Conservation (phyloP, 2,888 invertebrate genomes). For the Pyrrhosoma nymphula region DNA sequence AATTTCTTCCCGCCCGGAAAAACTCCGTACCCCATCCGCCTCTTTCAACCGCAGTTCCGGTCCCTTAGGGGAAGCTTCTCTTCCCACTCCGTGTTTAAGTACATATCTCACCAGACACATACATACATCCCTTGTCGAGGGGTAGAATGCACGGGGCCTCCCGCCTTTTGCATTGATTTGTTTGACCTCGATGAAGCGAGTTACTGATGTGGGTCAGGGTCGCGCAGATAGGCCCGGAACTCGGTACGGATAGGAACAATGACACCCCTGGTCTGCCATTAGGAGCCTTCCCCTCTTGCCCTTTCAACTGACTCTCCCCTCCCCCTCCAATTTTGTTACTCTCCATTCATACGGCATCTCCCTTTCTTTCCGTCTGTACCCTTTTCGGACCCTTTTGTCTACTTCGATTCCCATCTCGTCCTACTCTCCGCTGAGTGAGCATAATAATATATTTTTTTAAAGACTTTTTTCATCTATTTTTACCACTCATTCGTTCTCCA, state of each 20-base stretch:
- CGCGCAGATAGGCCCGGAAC: not conserved
- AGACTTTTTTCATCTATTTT: not conserved
- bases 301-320: not conserved
- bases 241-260: not conserved
- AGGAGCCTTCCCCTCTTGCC: not conserved
- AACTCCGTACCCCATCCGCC: not conserved
- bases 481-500: not conserved
- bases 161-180: not conserved
- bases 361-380: not conserved
- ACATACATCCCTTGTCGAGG: not conserved
- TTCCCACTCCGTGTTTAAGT: too few relatives aligned
- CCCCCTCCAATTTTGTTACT: not conserved
- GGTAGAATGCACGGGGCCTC: not conserved
- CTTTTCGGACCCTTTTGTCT: not conserved
- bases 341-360: not conserved
- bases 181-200: constrained; percentile 3
- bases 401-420: not conserved
- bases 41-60: not conserved
- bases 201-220: not conserved
- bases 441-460: not conserved
- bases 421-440: not conserved
- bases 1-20: not conserved
- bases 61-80: not conserved
- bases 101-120: not conserved
- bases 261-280: constrained; percentile 19